Conservation (phyloP, 2,888 invertebrate genomes). For the Allophyes oxyacanthae region DNA sequence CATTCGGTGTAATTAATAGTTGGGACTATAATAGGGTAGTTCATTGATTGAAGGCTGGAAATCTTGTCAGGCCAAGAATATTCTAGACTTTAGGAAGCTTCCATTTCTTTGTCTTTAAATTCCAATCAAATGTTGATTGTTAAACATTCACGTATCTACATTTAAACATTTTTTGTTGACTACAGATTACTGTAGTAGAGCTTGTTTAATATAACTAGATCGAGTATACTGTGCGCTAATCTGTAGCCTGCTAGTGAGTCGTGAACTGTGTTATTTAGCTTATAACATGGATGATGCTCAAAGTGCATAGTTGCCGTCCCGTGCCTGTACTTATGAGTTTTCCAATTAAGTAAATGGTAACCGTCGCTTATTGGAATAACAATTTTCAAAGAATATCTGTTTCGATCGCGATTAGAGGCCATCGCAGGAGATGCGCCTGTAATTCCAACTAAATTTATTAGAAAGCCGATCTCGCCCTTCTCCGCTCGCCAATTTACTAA, state of each 20-base stretch:
- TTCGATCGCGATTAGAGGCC: constrained; percentile 54
- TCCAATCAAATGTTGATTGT: too few relatives aligned
- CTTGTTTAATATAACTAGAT: too few relatives aligned
- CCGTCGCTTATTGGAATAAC: constrained; percentile 57
- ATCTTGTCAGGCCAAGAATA: too few relatives aligned
- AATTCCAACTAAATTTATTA: constrained; percentile 79
- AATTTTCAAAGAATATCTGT: constrained; percentile 57
- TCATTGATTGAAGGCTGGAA: too few relatives aligned
- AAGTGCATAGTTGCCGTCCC: constrained; percentile 33
- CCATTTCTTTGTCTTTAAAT: too few relatives aligned
- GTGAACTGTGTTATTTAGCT: constrained; percentile 7
- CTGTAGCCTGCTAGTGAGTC: not conserved
- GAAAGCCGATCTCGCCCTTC: constrained; percentile 77
- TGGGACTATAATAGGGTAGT: too few relatives aligned
- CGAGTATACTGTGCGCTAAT: not conserved
- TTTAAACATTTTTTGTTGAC: too few relatives aligned
- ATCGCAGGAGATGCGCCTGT: constrained; percentile 62
- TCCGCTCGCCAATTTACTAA: constrained; percentile 83
- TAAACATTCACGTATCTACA: too few relatives aligned
- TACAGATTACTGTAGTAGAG: too few relatives aligned
- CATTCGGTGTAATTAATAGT: too few relatives aligned
- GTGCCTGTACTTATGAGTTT: constrained; percentile 49
- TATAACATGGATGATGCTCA: constrained; percentile 12
- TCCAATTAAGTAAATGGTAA: constrained; percentile 60
- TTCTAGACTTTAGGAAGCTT: too few relatives aligned